phyloP scores from a whole-genome alignment of 2,113 vertebrate genomes.

The Rhea americana region DNA sequence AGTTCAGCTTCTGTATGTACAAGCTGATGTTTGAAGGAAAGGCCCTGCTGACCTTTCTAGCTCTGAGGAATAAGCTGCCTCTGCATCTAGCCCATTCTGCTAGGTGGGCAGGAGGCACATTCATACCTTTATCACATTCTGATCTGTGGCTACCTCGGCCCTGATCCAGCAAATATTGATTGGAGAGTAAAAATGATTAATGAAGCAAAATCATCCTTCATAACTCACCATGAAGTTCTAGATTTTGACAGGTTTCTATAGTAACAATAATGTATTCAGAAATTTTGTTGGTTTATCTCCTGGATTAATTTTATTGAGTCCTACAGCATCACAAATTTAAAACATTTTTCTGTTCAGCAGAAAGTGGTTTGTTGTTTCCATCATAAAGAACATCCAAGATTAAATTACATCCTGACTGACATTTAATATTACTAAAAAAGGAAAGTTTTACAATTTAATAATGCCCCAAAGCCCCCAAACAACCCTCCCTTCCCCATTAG shows the following conservation, averaged over 20 bases:
- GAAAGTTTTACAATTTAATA: not conserved
- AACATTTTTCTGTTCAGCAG: not conserved
- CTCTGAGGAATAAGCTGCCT: not conserved
- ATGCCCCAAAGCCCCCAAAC: not conserved
- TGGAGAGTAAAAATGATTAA: not conserved
- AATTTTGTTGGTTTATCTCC: not conserved
- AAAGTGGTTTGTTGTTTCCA: not conserved
- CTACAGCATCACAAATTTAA: not conserved
- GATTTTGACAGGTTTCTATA: conserved; percentile 26
- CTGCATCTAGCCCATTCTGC: not conserved
- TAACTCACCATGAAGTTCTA: not conserved
- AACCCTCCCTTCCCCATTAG: not conserved
- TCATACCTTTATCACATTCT: not conserved
- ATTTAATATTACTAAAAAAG: not conserved
- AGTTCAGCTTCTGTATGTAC: not conserved
- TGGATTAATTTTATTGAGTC: not conserved
- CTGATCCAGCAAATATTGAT: not conserved
- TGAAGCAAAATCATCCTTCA: not conserved
- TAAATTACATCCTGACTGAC: not conserved
- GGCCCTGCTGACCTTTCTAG: rapidly evolving
- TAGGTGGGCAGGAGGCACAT: not conserved
- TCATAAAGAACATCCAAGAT: not conserved
- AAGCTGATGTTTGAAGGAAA: not conserved
- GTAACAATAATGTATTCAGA: conserved; percentile 9
- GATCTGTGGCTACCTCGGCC: not conserved